Evolutionary conservation across 2,113 vertebrate genomes (phyloP).

Genomic region (Mirounga angustirostris): DNA sequence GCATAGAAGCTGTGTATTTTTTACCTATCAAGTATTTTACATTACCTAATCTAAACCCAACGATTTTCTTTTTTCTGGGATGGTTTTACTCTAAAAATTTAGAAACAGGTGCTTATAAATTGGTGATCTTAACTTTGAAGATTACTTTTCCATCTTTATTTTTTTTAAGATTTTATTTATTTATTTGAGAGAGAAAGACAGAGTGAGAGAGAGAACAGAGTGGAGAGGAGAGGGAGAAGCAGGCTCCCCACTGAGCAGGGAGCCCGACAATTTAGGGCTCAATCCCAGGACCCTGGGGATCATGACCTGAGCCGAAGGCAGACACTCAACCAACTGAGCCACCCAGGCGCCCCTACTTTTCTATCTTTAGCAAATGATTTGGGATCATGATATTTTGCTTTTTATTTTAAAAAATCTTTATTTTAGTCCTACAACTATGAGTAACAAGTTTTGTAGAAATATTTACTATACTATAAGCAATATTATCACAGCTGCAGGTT

Average conservation of each 20-base stretch:
- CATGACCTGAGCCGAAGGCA: not conserved
- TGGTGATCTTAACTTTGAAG: not conserved
- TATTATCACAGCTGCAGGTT: not conserved
- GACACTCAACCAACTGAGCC: not conserved
- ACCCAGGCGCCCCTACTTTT: not conserved
- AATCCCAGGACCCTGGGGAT: too few species aligned
- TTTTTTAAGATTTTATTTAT: not conserved
- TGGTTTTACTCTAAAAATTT: not conserved
- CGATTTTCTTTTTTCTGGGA: not conserved
- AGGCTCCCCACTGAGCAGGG: not conserved
- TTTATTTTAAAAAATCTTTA: not conserved
- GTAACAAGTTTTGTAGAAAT: not conserved
- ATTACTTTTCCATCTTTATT: not conserved
- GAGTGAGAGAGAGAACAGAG: not conserved
- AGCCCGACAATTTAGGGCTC: not conserved
- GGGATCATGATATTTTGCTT: not conserved
- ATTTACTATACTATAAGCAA: not conserved
- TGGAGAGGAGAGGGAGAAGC: not conserved
- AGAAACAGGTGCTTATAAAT: not conserved
- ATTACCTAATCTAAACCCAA: not conserved
- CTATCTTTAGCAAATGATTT: not conserved
- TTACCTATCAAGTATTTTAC: not conserved
- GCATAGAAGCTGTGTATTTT: not conserved
- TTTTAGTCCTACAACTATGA: not conserved
- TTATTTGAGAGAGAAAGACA: not conserved